Conservation (phyloP, 2,888 invertebrate species). For the Tyria jacobaeae region DNA sequence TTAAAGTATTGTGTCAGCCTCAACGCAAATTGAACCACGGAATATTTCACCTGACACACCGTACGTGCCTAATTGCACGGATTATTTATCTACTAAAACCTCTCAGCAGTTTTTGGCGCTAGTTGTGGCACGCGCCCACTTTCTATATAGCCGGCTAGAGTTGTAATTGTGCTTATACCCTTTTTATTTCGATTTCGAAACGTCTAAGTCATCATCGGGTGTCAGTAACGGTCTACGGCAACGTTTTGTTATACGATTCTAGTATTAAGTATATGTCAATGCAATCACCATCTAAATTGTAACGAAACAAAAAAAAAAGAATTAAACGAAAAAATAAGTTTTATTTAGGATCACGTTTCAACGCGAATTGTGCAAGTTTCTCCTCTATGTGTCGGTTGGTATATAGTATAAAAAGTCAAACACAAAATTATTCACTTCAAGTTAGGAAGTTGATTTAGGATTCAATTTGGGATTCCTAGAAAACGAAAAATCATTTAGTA, state of each 20-base stretch:
- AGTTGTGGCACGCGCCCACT: conserved; percentile 80
- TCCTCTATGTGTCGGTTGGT: neutral
- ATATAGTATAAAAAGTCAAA: no score
- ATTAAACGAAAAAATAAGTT: neutral
- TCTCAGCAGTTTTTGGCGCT: conserved; percentile 73
- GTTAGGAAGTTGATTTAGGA: neutral
- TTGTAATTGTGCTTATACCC: conserved; percentile 77
- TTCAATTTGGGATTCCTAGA: neutral
- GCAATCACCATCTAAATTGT: conserved; percentile 13
- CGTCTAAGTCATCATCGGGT: conserved; percentile 72
- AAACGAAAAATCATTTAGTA: neutral
- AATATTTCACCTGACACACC: conserved; percentile 77
- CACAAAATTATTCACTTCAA: no score
- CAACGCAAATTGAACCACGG: conserved; percentile 77
- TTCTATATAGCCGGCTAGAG: conserved; percentile 74
- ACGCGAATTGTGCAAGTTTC: neutral
- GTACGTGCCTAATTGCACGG: conserved; percentile 84
- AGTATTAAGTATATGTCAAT: conserved; percentile 31
- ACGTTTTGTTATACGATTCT: conserved; percentile 51
- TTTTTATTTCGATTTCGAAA: conserved; percentile 75
- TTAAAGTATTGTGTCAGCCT: conserved; percentile 68
- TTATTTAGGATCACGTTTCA: conserved; percentile 5
- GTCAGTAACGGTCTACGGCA: conserved; percentile 70
- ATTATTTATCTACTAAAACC: conserved; percentile 78
- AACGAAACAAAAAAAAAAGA: neutral